Conservation (phyloP, 2,113 vertebrate species). For the Poeciliopsis retropinna region DNA sequence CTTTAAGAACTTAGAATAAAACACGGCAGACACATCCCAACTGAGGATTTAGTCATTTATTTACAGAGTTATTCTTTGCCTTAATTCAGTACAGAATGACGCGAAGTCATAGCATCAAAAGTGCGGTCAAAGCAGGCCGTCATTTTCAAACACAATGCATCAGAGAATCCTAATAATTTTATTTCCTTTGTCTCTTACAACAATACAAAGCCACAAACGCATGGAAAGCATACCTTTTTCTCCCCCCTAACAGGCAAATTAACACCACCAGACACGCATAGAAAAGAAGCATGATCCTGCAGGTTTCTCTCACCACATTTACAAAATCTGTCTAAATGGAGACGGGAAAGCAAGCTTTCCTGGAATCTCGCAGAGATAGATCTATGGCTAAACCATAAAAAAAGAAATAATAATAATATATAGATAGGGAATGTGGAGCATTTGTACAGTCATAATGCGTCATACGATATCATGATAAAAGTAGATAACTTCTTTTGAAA, state of each 20-base stretch:
- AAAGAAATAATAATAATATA: slow-evolving; percentile 38
- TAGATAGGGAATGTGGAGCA: slow-evolving; percentile 59
- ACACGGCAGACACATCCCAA: neutral
- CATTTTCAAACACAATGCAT: slow-evolving; percentile 66
- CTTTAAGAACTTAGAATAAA: neutral
- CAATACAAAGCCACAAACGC: slow-evolving; percentile 73
- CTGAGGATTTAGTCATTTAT: slow-evolving; percentile 75
- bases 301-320: slow-evolving; percentile 38
- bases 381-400: slow-evolving; percentile 45
- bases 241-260: slow-evolving; percentile 29
- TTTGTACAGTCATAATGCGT: slow-evolving; percentile 74
- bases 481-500: slow-evolving; percentile 51
- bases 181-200: slow-evolving; percentile 65
- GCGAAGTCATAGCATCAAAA: slow-evolving; percentile 51
- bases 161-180: slow-evolving; percentile 53
- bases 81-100: slow-evolving; percentile 45
- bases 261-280: slow-evolving; percentile 40
- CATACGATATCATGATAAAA: slow-evolving; percentile 54
- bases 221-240: slow-evolving; percentile 47
- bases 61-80: slow-evolving; percentile 75
- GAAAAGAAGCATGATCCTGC: slow-evolving; percentile 42
- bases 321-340: slow-evolving; percentile 36
- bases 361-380: slow-evolving; percentile 43
- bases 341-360: slow-evolving; percentile 28
- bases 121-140: slow-evolving; percentile 48